Conservation (phyloP, 2,797 vertebrate genomes). For the Anolis apletophallus region DNA sequence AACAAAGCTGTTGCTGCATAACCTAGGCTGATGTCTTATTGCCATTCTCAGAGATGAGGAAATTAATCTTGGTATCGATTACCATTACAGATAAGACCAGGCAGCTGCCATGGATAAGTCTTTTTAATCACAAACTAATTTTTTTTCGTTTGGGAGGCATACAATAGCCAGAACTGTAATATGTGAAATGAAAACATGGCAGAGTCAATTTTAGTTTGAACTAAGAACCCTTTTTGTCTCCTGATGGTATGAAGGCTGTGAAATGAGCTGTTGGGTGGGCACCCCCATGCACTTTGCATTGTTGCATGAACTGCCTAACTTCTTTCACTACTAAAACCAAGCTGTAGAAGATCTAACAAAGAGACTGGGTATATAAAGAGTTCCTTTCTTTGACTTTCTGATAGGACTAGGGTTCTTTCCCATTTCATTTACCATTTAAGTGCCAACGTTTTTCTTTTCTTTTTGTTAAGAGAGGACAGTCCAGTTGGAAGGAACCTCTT, state of each 20-base stretch:
- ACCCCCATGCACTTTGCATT: neutral
- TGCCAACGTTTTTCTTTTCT: neutral
- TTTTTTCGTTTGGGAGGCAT: neutral
- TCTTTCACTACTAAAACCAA: neutral
- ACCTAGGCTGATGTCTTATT: conserved; percentile 1
- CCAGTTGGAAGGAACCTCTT: neutral
- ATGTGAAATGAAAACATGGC: neutral
- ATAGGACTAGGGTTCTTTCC: neutral
- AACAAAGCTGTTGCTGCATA: neutral
- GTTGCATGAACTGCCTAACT: neutral
- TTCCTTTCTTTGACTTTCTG: neutral
- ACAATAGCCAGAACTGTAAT: neutral
- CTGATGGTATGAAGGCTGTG: neutral
- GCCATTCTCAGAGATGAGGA: neutral
- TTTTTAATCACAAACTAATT: conserved; percentile 32
- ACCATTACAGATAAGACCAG: conserved; percentile 4
- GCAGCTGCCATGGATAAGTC: neutral
- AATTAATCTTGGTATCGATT: conserved; percentile 27
- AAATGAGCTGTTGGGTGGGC: neutral
- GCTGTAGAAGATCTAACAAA: neutral
- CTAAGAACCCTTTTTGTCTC: neutral
- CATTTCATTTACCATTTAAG: neutral
- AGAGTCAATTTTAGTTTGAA: neutral
- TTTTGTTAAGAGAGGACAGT: neutral
- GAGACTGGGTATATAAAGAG: neutral